These are phyloP conservation scores for Gryllus longicercus DNA, from an alignment of 2,888 invertebrate genomes.

Conservation along the genomic window DNA sequence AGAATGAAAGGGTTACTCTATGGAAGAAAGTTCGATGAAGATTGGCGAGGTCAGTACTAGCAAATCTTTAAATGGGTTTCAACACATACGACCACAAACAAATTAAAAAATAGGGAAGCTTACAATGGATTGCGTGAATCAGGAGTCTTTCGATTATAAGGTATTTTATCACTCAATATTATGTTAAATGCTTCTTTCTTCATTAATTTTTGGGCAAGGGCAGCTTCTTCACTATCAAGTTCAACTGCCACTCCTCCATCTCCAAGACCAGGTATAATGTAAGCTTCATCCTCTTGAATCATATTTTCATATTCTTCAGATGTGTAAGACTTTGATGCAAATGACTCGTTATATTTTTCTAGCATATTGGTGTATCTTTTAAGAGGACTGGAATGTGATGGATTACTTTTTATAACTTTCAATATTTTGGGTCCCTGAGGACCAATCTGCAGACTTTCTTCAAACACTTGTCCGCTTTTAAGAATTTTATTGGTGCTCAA, in stretches of 20 bases:
- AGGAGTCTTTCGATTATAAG: slow-evolving; percentile 74
- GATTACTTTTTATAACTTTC: no score
- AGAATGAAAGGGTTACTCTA: not conserved
- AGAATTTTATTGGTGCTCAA: not conserved
- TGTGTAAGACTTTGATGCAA: not conserved
- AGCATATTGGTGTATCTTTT: not conserved
- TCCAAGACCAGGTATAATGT: slow-evolving; percentile 67
- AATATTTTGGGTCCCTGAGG: no score
- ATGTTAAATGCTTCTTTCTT: slow-evolving; percentile 85
- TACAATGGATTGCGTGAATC: slow-evolving; percentile 56
- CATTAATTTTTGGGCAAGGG: slow-evolving; percentile 61
- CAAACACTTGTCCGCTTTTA: not conserved
- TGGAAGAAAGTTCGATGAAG: not conserved
- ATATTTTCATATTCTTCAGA: slow-evolving; percentile 48
- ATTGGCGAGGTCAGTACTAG: not conserved
- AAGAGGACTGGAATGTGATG: no score
- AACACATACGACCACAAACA: not conserved
- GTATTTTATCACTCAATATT: slow-evolving; percentile 80
- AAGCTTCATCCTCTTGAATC: slow-evolving; percentile 60
- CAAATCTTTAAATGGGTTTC: not conserved
- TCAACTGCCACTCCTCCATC: slow-evolving; percentile 66
- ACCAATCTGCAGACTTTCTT: not conserved
- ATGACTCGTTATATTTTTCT: not conserved
- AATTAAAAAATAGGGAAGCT: slow-evolving; percentile 34
- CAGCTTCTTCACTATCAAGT: slow-evolving; percentile 63